Evolutionary conservation across 2,113 vertebrate genomes (phyloP), one percentile per base, ranked within the genome.

Genomic region (Paratilapia polleni): DNA sequence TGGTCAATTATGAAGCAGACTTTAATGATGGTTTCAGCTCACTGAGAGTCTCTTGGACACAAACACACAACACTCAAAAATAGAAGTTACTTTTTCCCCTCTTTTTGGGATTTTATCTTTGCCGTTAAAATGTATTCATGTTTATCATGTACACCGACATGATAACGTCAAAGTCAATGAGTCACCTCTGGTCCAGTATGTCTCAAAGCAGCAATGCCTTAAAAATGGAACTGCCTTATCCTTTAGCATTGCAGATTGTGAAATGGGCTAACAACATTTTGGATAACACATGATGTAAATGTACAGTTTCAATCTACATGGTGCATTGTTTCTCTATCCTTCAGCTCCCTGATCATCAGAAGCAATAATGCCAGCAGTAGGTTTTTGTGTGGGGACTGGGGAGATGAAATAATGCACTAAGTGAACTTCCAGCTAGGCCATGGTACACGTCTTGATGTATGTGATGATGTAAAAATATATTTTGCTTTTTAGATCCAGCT

Each of bases 401-500:
- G 93, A 95, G 88, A 91, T 93, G 93, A 94, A 95, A 95, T 92
- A 92, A 96, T 94, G 93, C 91, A 96, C 95, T 93, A 95, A 89
- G 95, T 90, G 88, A 95, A 95, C 92, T 92, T 93, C 87, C 86
- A 86, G 94, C 91, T 93, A 94, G 94, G 94, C 90, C 93, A 91
- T 95, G 94, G 95, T 95, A 95, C 95, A 93, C 88, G 92, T 94
- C 85, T 93, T 81, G 85, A 92, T 92, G 89, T 93, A 94, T 95
- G 95, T 94, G 93, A 96, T 94, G 78, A 92, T 96, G 95, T 96
- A 93, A 95, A 96, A 95, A 95, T 96, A 94, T 97, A 97, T 97
- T 97, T 97, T 97, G 97, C 95, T 96, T 96, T 95, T 97, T 96
- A 95, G 95, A 97, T 92, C 93, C 94, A 95, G 95, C 96, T 97